These are phyloP conservation scores for Corvus cornix DNA, from an alignment of 2,113 vertebrate species.

Conservation along the genomic window DNA sequence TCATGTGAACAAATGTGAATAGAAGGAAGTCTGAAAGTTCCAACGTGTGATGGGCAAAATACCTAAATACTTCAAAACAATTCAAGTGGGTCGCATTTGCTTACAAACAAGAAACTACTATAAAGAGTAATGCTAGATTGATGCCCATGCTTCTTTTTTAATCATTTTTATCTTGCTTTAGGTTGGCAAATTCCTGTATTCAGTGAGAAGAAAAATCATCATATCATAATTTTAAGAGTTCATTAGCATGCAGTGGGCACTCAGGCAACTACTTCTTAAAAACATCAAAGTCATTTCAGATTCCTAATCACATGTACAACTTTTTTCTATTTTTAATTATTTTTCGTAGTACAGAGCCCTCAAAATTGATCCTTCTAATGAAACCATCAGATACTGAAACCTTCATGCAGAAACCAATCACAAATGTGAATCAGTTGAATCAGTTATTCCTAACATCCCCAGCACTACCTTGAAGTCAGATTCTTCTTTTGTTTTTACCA, in stretches of 20 bases:
- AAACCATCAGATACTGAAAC: not conserved
- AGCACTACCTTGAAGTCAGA: not conserved
- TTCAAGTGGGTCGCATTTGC: not conserved
- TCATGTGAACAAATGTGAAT: not conserved
- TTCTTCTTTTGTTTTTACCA: not conserved
- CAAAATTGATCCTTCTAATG: not conserved
- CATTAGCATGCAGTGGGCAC: not conserved
- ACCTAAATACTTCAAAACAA: not conserved
- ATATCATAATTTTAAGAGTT: not conserved
- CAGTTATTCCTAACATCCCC: not conserved
- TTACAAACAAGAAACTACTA: not conserved
- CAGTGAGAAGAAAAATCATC: not conserved
- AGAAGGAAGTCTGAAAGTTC: not conserved
- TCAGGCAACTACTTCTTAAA: not conserved
- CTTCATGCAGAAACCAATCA: not conserved
- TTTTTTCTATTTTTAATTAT: accelerated
- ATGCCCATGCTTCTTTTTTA: not conserved
- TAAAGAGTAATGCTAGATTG: not conserved
- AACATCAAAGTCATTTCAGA: not conserved
- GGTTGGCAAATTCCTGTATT: not conserved
- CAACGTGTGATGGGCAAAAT: not conserved
- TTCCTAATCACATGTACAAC: not conserved
- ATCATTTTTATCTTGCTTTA: not conserved
- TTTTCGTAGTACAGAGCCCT: not conserved
- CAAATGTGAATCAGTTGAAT: not conserved